These are phyloP conservation scores for Anhinga anhinga DNA, from an alignment of 2,113 vertebrate genomes.

Conservation along the genomic window DNA sequence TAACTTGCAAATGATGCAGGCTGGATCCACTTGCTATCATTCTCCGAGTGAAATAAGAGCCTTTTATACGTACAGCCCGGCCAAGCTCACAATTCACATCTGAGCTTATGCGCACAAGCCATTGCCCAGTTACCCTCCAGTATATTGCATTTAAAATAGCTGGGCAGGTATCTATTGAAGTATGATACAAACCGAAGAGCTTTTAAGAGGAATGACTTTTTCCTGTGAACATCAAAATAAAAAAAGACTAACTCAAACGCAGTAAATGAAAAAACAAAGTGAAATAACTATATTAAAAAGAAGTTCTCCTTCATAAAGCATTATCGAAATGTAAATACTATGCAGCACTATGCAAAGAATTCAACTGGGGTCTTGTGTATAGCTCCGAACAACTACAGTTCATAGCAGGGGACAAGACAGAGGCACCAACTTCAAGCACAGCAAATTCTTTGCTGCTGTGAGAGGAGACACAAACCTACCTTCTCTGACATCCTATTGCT, in stretches of 20 bases:
- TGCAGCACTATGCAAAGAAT: background rate
- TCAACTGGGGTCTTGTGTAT: background rate
- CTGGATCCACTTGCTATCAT: background rate
- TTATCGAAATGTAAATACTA: background rate
- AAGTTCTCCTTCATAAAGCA: background rate
- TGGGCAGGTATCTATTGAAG: background rate
- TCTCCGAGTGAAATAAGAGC: background rate
- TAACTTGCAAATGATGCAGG: background rate
- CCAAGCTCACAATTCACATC: background rate
- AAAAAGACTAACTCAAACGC: background rate
- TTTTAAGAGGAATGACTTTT: background rate
- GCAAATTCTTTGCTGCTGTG: background rate
- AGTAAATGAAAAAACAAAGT: background rate
- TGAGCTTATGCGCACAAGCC: background rate
- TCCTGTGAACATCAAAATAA: background rate
- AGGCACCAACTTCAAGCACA: fast-evolving
- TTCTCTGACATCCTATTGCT: background rate
- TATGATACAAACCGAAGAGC: background rate
- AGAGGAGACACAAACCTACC: background rate
- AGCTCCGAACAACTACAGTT: background rate
- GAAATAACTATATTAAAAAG: background rate
- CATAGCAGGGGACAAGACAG: background rate
- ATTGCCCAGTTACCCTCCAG: background rate
- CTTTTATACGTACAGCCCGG: background rate
- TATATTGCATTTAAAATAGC: background rate